Conservation (phyloP, 2,888 invertebrate species). For the Steinernema scapterisci region DNA sequence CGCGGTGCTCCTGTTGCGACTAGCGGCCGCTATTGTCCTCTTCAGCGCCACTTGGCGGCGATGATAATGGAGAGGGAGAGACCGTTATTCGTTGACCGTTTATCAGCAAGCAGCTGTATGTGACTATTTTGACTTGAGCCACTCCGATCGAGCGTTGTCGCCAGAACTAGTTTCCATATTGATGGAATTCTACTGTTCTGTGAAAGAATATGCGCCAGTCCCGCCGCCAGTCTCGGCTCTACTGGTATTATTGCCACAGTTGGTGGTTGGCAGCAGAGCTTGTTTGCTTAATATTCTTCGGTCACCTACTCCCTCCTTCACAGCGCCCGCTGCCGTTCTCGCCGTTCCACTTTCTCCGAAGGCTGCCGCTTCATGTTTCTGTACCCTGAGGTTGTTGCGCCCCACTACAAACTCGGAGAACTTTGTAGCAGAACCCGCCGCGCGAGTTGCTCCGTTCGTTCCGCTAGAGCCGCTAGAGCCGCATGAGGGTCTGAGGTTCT, state of each 20-base stretch:
- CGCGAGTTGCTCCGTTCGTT: no score
- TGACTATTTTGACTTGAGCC: constrained; percentile 26
- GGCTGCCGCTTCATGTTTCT: no score
- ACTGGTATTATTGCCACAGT: constrained; percentile 15
- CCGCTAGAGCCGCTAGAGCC: no score
- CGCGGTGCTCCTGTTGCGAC: constrained; percentile 7
- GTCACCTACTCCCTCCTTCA: no score
- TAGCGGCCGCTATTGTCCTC: background rate
- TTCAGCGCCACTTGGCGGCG: background rate
- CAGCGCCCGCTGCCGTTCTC: no score
- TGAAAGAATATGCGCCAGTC: constrained; percentile 16
- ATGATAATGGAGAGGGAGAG: background rate
- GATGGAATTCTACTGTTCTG: constrained; percentile 22
- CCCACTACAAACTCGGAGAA: no score
- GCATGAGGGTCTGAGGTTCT: no score
- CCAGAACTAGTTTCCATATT: constrained; percentile 29
- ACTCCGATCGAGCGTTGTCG: constrained; percentile 23
- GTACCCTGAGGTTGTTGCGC: no score
- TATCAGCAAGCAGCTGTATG: constrained; percentile 28
- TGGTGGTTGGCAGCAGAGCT: background rate
- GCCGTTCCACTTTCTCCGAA: no score
- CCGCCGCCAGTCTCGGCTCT: constrained; percentile 6
- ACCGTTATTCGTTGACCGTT: constrained; percentile 4
- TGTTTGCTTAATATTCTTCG: no score
- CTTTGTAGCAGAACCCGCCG: no score